phyloP scores from a whole-genome alignment of 2,113 vertebrate genomes.

The Atlantisia rogersi region DNA sequence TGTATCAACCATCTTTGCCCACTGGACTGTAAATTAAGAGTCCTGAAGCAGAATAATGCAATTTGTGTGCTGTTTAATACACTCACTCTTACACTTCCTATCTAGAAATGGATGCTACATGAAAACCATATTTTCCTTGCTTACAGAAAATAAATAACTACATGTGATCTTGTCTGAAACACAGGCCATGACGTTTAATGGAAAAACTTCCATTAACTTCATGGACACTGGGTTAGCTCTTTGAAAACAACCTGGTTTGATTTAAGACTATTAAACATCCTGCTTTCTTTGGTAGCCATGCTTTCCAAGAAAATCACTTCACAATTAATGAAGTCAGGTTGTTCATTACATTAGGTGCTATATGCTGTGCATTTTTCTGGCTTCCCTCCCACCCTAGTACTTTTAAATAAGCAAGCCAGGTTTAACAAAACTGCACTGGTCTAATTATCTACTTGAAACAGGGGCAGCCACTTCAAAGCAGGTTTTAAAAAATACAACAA shows the following conservation, averaged over 20 bases:
- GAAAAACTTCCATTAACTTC: background rate
- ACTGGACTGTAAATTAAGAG: background rate
- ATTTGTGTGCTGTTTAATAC: background rate
- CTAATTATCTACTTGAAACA: background rate
- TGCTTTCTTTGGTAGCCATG: background rate
- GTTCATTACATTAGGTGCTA: background rate
- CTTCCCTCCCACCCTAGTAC: fast-evolving
- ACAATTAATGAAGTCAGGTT: background rate
- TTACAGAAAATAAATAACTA: background rate
- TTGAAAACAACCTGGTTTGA: background rate
- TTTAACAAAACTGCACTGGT: background rate
- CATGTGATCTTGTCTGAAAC: background rate
- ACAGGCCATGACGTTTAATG: background rate
- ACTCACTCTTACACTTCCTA: background rate
- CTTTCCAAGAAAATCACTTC: background rate
- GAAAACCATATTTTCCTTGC: background rate
- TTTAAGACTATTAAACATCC: background rate
- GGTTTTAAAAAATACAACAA: background rate
- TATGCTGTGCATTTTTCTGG: background rate
- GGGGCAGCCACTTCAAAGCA: background rate
- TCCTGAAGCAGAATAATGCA: background rate
- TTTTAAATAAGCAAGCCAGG: background rate
- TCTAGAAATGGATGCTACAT: background rate
- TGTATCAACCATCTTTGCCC: background rate
- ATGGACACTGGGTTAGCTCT: background rate